These are phyloP conservation scores for Thaumatotibia leucotreta DNA, from an alignment of 1,140 invertebrate species.

Conservation along the genomic window DNA sequence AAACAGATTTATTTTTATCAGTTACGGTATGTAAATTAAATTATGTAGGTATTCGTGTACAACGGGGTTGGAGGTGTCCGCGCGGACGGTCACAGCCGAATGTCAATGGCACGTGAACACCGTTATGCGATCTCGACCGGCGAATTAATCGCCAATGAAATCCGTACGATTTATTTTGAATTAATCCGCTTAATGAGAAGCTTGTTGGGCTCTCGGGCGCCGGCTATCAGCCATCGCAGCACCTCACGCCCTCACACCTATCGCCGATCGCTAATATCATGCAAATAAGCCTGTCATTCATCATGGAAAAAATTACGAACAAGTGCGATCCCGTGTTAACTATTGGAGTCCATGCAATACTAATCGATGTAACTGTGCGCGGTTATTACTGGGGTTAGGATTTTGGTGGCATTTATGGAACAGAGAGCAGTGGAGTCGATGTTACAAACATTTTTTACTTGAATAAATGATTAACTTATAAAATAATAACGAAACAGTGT, in stretches of 20 bases:
- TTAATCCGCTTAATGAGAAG: slow-evolving; percentile 59
- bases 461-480: too few species aligned
- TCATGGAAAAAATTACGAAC: slow-evolving; percentile 26
- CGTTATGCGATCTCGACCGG: slow-evolving; percentile 69
- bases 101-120: slow-evolving; percentile 72
- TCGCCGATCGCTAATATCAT: slow-evolving; percentile 29
- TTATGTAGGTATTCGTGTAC: background rate
- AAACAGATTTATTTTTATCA: background rate
- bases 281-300: slow-evolving; percentile 48
- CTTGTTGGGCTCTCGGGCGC: slow-evolving; percentile 47
- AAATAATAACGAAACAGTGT: too few species aligned
- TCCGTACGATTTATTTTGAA: slow-evolving; percentile 60
- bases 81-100: slow-evolving; percentile 38
- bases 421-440: too few species aligned
- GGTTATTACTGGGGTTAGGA: too few species aligned
- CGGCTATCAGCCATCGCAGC: slow-evolving; percentile 55
- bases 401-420: too few species aligned
- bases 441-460: too few species aligned
- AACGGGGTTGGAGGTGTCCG: slow-evolving; percentile 19
- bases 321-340: background rate
- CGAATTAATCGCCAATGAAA: slow-evolving; percentile 72
- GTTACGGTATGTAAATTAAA: slow-evolving; percentile 20
- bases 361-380: too few species aligned
- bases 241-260: slow-evolving; percentile 34
- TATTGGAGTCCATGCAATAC: background rate